Evolutionary conservation across 2,888 invertebrate species (phyloP), one percentile per base, ranked within the genome.

Genomic region (Drosophila koepferae): DNA sequence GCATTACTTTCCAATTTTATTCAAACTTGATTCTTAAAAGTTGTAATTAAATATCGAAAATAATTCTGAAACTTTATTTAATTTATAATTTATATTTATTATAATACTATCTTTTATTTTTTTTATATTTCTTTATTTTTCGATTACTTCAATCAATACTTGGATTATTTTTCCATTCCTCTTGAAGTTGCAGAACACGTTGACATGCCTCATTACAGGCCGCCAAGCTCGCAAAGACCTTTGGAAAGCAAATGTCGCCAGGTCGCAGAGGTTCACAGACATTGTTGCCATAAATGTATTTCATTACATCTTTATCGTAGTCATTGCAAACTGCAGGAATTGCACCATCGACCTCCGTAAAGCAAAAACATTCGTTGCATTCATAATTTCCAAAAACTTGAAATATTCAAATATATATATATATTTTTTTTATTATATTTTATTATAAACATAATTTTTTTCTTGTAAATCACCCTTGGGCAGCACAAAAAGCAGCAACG

Each of bases 301-400:
- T 59, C 9, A 2, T 1, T 38, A 16, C n/a, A 9, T 51, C 51
- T n/a, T 18, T 20, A 31, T 71, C 61, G 59, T 58, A 74, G 34
- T 46, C 54, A 1, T 66, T 53, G 18, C 71, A 74, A 7, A 44
- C 40, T 5, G 1, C 14, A 1, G 7, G 6, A 10, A 0, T 10
- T 36, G 23, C 12, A 1, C 10, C 3, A 1, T 14, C 3, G 3
- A 28, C n/a, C 12, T 44, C 20, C 3, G 51, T 51, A 31, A 40
- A 59, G 58, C 73, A 73, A 38, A 73, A 73, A 36, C 66, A 77
- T 56, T 69, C 65, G 40, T 73, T 77, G 61, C 73, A 73, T 0
- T 0, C 10, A 20, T 51, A 51, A 1, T 5, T n/a, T 9, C 14
- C 23, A 36, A 43, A 8, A 20, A 28, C 66, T 66, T 36, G 3